Evolutionary conservation across 2,113 vertebrate species (phyloP), one percentile per base, ranked within the genome.

Genomic region (Andinoacara biseriatus): DNA sequence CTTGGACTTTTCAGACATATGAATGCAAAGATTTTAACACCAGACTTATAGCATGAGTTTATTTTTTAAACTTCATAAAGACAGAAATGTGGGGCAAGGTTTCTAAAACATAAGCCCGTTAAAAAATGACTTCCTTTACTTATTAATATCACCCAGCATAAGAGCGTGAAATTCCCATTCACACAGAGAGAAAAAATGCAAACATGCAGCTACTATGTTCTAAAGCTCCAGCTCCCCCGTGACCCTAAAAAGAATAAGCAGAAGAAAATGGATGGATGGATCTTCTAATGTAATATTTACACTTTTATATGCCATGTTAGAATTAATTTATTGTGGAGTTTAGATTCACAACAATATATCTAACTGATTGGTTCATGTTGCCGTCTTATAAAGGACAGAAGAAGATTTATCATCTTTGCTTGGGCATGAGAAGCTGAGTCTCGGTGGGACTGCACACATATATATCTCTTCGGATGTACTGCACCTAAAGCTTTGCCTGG

Each of bases 351-450:
- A 81, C 43, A 52, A 60, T 87, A 83, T 46, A 75, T 56, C 29
- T 22, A 60, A 83, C 84, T 62, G 60, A 86, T 85, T 85, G 80
- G 74, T 88, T 88, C 49, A 22, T 3, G 17, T 79, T 85, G 60
- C 4, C 38, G 31, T 35, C 10, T 18, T 62, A 33, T 0, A 87
- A 85, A 81, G 67, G 61, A 78, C 80, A 86, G 40, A 3, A 38
- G 26, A 72, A 82, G 80, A 91, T 88, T 63, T 75, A 91, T 85
- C 77, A 52, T 59, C 26, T 78, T 72, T 75, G 62, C 78, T 84
- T 58, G 60, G 77, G 78, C 82, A 58, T 69, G 79, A 80, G 79
- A 76, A 59, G 58, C 74, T 10, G 5, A 63, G 65, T 58, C 76
- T 85, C 26, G 0, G 0, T 58, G 57, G 77, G 87, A 81, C 74